Conservation (phyloP, 2,797 vertebrate species). For the Coluber constrictor region DNA sequence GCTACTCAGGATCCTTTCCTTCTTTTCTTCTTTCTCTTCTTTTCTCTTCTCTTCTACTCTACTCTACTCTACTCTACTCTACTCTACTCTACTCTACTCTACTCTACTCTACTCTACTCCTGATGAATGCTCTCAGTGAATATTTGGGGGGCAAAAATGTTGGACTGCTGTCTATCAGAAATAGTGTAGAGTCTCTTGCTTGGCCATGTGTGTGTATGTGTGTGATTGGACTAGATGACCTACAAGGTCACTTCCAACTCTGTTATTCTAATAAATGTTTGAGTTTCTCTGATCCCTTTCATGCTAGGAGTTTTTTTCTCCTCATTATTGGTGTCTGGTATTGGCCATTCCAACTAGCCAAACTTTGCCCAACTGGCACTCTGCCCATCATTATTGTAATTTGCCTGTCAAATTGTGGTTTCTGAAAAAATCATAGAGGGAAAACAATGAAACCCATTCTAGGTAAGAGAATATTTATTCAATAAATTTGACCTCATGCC, state of each 20-base stretch:
- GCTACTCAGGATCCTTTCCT: too few relatives aligned
- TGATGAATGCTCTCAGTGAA: not conserved
- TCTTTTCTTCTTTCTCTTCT: too few relatives aligned
- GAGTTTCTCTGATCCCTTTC: not conserved
- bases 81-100: too few relatives aligned
- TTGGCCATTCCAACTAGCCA: not conserved
- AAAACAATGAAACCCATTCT: not conserved
- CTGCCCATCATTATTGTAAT: not conserved
- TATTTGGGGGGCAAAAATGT: not conserved
- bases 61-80: too few relatives aligned
- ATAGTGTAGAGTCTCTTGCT: not conserved
- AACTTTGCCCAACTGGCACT: not conserved
- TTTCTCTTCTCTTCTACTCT: too few relatives aligned
- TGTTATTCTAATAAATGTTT: not conserved
- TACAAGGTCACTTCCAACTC: not conserved
- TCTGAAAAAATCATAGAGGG: not conserved
- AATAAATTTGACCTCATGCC: not conserved
- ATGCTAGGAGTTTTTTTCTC: not conserved
- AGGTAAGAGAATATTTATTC: not conserved
- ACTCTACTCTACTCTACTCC: accelerated
- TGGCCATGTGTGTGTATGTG: too few relatives aligned
- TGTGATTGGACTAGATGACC: not conserved
- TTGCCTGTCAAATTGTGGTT: not conserved
- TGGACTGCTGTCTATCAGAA: too few relatives aligned
- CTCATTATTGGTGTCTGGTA: not conserved